Evolutionary conservation across 2,888 invertebrate species (phyloP), one percentile per base, ranked within the genome.

Genomic region (Helobdella robusta): DNA sequence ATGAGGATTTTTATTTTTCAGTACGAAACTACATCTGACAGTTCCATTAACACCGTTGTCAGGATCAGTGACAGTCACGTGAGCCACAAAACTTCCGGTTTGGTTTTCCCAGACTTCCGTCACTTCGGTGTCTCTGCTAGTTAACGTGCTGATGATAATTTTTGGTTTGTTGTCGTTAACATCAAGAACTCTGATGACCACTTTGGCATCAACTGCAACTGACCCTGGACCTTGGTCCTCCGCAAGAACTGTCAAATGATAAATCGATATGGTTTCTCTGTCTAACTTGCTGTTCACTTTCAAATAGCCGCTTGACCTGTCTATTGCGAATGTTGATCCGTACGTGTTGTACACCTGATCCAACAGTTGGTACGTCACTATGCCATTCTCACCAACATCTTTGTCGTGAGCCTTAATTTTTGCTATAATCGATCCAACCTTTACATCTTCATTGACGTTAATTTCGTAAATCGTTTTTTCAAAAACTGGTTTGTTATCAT

Each of bases 401-500:
- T 44, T 48, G 66, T 71, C 71, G 11, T 20, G 60, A 11, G 71
- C 71, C 11, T 44, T 40, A 23, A 71, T 67, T 30, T 54, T 36
- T 44, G 61, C 46, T 6, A 71, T 64, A 6, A 56, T 66, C 2
- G 64, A 67, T 3, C 67, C 67, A 0, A 63, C 35, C 15, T 64
- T 23, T 15, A 48, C 32, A 48, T 69, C 69, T 40, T 71, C 71
- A 15, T 44, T 28, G 23, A 70, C 66, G 15, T 40, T 52, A 8
- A 69, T 66, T 32, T 69, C 68, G 60, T 71, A 71, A 44, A 65
- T 64, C 6, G 64, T 28, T 28, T 65, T 65, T 18, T 61, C 63
- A 59, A 71, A 71, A 50, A 56, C 54, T 6, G 71, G 71, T 54
- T 66, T 62, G 65, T 71, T 70, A 50, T 71, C 71, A 36, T 71